These are phyloP conservation scores for Chondrosia reniformis DNA, from an alignment of 37 sponge, comb jelly and placozoan genomes.

Conservation along the genomic window DNA sequence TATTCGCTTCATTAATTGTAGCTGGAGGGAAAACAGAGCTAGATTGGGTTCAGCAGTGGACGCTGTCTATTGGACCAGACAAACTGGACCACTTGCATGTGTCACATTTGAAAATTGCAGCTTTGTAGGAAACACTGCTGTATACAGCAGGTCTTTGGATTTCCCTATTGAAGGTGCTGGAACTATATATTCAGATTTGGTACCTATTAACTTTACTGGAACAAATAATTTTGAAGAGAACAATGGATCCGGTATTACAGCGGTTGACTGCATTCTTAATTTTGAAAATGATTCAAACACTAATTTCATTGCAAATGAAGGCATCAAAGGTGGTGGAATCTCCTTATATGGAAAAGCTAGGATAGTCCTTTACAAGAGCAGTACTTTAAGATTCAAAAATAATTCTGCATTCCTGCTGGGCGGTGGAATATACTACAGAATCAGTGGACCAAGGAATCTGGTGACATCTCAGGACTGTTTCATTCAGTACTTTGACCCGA, in stretches of 20 bases:
- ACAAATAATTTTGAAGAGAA: background rate
- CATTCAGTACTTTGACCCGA: background rate
- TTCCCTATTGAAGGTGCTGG: background rate
- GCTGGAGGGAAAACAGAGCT: background rate
- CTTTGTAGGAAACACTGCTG: background rate
- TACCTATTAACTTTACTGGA: background rate
- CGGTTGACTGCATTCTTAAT: background rate
- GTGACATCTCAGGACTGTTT: slow-evolving; percentile 16
- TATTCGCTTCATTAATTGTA: background rate
- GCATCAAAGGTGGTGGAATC: background rate
- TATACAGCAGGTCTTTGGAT: background rate
- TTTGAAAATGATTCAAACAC: background rate
- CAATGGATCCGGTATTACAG: background rate
- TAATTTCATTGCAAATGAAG: background rate
- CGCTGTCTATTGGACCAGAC: background rate
- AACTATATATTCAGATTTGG: slow-evolving; percentile 1
- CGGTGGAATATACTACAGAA: background rate
- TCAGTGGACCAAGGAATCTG: slow-evolving; percentile 10
- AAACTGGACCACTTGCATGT: background rate
- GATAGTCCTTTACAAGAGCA: background rate
- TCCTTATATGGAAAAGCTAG: background rate
- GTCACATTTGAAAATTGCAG: background rate
- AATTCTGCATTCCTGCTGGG: background rate
- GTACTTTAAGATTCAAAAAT: background rate
- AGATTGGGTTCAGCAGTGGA: slow-evolving; percentile 22